Conservation (phyloP, 2,797 vertebrate species). For the Liasis olivaceus region DNA sequence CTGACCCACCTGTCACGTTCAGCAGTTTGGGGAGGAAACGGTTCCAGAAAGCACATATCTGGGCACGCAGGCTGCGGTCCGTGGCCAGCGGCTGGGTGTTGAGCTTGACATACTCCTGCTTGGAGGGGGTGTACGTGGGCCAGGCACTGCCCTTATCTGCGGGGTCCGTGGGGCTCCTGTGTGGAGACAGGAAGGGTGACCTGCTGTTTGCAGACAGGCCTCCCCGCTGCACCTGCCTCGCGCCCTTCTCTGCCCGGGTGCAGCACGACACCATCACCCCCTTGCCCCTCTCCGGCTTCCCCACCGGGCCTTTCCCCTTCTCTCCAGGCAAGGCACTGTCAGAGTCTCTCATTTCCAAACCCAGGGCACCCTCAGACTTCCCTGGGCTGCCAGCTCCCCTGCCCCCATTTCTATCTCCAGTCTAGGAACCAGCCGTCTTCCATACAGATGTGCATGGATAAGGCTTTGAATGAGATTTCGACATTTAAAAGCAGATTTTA, state of each 20-base stretch:
- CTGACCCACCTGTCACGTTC: conserved; percentile 85
- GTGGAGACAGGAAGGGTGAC: not conserved
- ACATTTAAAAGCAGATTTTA: not conserved
- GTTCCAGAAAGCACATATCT: conserved; percentile 93
- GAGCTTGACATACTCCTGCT: conserved; percentile 83
- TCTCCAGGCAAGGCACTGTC: not conserved
- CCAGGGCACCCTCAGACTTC: no score
- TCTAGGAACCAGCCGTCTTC: not conserved
- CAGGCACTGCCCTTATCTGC: conserved; percentile 73
- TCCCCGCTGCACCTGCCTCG: not conserved
- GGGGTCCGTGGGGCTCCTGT: conserved; percentile 82
- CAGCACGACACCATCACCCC: not conserved
- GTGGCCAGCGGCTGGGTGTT: conserved; percentile 81
- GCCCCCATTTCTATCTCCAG: not conserved
- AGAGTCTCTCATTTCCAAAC: not conserved
- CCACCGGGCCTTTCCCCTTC: not conserved
- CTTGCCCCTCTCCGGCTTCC: not conserved
- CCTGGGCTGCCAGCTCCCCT: not conserved
- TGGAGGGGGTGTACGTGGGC: conserved; percentile 81
- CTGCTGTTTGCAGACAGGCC: not conserved
- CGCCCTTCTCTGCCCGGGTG: not conserved
- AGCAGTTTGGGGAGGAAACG: conserved; percentile 89
- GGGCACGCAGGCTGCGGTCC: conserved; percentile 80
- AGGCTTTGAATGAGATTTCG: not conserved
- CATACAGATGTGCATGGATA: not conserved